A percentile compares a stretch with the other conserved stretches of the same genome.
phyloP scores from a whole-genome alignment of 2,113 vertebrate species.

The Clarias macrocephalus region DNA sequence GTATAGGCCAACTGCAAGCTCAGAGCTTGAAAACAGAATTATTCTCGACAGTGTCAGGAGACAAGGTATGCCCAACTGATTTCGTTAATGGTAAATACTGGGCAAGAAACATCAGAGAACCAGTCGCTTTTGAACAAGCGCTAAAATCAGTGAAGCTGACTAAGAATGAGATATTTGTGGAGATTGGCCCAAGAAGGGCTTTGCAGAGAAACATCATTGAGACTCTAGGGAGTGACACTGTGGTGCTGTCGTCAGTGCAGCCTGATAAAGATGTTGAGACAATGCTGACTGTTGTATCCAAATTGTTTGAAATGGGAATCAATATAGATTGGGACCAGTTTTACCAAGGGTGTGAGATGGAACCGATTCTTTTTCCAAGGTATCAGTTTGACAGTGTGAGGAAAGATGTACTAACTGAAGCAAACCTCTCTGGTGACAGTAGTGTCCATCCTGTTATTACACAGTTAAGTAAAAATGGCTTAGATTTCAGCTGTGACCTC shows the following conservation, averaged over 20 bases:
- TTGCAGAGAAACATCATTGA: conserved; percentile 80
- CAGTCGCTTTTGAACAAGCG: conserved; percentile 78
- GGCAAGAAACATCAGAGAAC: conserved; percentile 78
- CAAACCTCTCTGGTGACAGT: conserved; percentile 52
- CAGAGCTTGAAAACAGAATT: conserved; percentile 69
- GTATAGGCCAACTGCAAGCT: conserved; percentile 64
- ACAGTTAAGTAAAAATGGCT: conserved; percentile 53
- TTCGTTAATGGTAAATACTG: conserved; percentile 80
- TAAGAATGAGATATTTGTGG: conserved; percentile 77
- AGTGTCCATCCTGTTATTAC: conserved; percentile 61
- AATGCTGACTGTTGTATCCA: conserved; percentile 68
- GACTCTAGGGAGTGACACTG: conserved; percentile 70
- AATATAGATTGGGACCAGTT: conserved; percentile 77
- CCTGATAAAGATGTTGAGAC: conserved; percentile 71
- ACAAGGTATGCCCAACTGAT: conserved; percentile 64
- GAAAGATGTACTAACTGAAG: conserved; percentile 60
- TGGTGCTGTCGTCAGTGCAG: conserved; percentile 73
- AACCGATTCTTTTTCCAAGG: conserved; percentile 70
- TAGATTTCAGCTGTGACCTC: conserved; percentile 67
- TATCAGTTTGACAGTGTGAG: conserved; percentile 81
- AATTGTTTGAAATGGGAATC: conserved; percentile 79
- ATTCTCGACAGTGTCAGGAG: conserved; percentile 81
- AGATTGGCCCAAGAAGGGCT: conserved; percentile 78
- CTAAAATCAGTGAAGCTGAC: conserved; percentile 60
- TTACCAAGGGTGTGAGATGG: conserved; percentile 71